Evolutionary conservation across 2,113 vertebrate genomes (phyloP).

Genomic region (Albula goreensis): DNA sequence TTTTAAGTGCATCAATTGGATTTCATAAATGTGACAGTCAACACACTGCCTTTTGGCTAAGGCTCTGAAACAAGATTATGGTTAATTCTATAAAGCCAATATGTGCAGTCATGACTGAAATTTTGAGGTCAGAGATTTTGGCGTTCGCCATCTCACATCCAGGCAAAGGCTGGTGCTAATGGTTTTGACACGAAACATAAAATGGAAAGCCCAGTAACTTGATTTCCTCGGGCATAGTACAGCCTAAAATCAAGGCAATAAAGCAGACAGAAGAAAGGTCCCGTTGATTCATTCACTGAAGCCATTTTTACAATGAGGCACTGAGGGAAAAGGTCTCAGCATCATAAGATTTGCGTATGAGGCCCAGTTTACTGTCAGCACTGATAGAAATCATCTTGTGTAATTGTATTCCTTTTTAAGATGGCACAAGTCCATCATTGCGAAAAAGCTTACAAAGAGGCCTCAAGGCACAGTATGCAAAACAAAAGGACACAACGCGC

Average conservation of each 20-base stretch:
- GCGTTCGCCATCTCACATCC: neutral
- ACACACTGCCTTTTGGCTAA: neutral
- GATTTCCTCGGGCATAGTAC: neutral
- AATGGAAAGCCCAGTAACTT: neutral
- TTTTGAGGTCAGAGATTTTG: neutral
- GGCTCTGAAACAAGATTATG: neutral
- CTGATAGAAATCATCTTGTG: neutral
- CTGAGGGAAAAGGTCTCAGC: neutral
- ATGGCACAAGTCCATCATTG: neutral
- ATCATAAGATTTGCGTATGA: neutral
- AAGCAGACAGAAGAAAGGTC: neutral
- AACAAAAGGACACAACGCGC: neutral
- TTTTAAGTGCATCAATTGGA: neutral
- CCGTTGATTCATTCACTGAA: neutral
- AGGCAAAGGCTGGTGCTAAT: neutral
- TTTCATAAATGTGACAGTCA: neutral
- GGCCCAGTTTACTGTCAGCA: neutral
- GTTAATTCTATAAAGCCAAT: neutral
- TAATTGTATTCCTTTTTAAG: neutral
- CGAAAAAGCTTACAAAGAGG: neutral
- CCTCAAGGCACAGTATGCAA: neutral
- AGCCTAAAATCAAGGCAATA: neutral
- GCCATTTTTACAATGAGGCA: neutral
- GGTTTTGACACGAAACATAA: neutral
- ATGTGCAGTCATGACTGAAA: neutral